Conservation (phyloP, 2,113 vertebrate genomes). For the Heloderma charlesbogerti region DNA sequence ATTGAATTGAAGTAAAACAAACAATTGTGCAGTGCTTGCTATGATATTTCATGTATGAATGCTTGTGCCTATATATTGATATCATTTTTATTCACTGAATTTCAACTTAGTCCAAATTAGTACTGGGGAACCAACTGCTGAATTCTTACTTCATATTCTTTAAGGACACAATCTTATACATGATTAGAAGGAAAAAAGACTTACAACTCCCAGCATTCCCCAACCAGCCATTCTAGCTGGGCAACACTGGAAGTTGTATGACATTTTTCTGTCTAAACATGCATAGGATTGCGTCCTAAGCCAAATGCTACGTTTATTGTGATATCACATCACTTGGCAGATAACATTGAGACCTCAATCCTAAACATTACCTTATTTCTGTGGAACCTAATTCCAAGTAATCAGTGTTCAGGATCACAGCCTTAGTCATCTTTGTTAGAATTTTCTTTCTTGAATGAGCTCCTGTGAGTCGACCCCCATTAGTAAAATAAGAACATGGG, state of each 20-base stretch:
- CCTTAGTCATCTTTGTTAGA: neutral
- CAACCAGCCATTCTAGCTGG: too few species aligned
- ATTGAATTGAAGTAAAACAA: neutral
- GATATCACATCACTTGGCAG: neutral
- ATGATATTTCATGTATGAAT: neutral
- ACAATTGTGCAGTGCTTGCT: neutral
- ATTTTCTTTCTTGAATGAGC: neutral
- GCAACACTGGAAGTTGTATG: too few species aligned
- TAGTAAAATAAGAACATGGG: neutral
- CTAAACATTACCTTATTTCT: neutral
- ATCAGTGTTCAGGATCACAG: neutral
- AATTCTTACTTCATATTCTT: neutral
- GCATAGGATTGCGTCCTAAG: neutral
- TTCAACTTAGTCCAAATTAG: neutral
- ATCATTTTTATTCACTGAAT: neutral
- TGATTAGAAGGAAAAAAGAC: too few species aligned
- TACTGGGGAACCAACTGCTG: neutral
- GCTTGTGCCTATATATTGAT: neutral
- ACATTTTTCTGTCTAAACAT: too few species aligned
- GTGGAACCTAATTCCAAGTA: neutral
- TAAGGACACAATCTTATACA: too few species aligned
- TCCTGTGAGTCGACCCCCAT: neutral
- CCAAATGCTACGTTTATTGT: neutral
- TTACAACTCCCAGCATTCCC: too few species aligned
- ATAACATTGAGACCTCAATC: neutral